These are phyloP conservation scores for Cheilosia impressa DNA, from an alignment of 2,888 invertebrate species.

Conservation along the genomic window DNA sequence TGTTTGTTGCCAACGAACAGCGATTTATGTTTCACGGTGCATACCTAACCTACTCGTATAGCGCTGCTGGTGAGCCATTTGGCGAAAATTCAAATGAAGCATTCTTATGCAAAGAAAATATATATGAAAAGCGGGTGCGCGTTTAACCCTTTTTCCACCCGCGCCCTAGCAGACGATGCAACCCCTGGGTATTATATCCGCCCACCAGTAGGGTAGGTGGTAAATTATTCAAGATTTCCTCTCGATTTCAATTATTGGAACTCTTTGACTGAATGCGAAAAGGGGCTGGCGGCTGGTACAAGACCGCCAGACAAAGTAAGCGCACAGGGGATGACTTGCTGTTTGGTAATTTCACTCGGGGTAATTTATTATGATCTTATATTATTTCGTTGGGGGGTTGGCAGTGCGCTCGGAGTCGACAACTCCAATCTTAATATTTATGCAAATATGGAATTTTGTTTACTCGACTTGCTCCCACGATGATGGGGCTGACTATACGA, in stretches of 20 bases:
- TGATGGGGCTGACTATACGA: slow-evolving; percentile 12
- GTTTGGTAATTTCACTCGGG: slow-evolving; percentile 56
- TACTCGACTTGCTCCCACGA: slow-evolving; percentile 44
- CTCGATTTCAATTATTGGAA: slow-evolving; percentile 75
- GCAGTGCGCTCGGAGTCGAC: slow-evolving; percentile 22
- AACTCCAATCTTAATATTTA: slow-evolving; percentile 73
- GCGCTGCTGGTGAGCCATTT: slow-evolving; percentile 7
- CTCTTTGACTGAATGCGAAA: slow-evolving; percentile 55
- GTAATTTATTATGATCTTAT: slow-evolving; percentile 74
- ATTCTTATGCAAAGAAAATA: slow-evolving; percentile 35
- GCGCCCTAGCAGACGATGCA: background rate
- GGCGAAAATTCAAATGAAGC: slow-evolving; percentile 41
- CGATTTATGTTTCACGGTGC: slow-evolving; percentile 9
- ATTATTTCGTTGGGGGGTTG: slow-evolving; percentile 39
- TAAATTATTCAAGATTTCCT: slow-evolving; percentile 74
- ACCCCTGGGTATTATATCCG: slow-evolving; percentile 48
- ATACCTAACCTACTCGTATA: too few species aligned
- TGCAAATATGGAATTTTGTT: slow-evolving; percentile 75
- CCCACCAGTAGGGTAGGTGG: slow-evolving; percentile 20
- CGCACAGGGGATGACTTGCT: slow-evolving; percentile 38
- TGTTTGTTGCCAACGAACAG: background rate
- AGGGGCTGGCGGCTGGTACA: slow-evolving; percentile 13
- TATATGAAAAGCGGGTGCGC: slow-evolving; percentile 21
- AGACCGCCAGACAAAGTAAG: slow-evolving; percentile 46
- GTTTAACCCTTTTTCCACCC: slow-evolving; percentile 52